Conservation (phyloP, 1,140 invertebrate species). For the Hyles euphorbiae region DNA sequence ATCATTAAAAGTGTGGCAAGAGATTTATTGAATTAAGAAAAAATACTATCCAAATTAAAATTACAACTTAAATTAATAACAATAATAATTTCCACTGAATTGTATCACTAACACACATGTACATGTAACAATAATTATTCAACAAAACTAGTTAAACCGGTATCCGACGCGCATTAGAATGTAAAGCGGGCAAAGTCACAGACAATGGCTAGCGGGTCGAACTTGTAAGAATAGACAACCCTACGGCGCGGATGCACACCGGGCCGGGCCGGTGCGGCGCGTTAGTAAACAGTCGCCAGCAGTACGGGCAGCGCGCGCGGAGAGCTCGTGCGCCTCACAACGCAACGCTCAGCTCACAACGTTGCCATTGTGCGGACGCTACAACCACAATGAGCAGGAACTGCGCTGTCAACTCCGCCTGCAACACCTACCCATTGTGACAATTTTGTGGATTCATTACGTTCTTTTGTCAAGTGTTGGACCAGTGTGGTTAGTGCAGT, state of each 20-base stretch:
- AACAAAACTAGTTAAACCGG: no score
- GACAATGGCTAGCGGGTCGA: no score
- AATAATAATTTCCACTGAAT: no score
- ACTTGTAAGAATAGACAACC: constrained; percentile 8
- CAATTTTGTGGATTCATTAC: constrained; percentile 28
- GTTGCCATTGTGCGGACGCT: constrained; percentile 10
- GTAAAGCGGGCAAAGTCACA: no score
- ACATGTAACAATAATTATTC: no score
- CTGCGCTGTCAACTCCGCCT: constrained; percentile 40
- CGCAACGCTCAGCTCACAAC: neutral
- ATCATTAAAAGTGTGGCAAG: no score
- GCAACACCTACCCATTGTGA: constrained; percentile 34
- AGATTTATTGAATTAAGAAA: no score
- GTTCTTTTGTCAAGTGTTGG: constrained; percentile 31
- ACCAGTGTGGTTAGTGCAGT: constrained; percentile 17
- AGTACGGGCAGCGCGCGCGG: constrained; percentile 38
- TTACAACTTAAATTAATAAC: no score
- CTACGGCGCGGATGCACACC: constrained; percentile 38
- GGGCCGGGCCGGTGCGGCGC: constrained; percentile 27
- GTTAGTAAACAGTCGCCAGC: constrained; percentile 60
- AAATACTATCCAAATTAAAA: no score
- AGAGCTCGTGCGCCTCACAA: constrained; percentile 16
- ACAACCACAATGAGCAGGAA: constrained; percentile 53
- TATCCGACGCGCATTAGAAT: no score
- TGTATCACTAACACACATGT: no score